Percentiles rank a stretch among this genome's conserved stretches.
These are phyloP conservation scores for Drosophila pseudotakahashii DNA, from an alignment of 2,888 invertebrate genomes.

Conservation along the genomic window DNA sequence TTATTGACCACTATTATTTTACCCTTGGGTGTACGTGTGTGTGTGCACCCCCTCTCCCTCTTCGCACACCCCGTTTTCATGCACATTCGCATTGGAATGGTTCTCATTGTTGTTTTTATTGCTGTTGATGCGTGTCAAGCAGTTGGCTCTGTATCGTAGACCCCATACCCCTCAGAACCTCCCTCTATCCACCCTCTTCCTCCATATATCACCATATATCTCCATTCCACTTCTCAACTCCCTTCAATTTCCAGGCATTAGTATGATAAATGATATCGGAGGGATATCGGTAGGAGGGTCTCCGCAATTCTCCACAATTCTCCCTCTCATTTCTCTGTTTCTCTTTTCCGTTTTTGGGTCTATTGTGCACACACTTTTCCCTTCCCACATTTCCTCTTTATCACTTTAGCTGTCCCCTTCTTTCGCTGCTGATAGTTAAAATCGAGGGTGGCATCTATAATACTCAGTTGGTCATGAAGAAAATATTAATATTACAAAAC, in stretches of 20 bases:
- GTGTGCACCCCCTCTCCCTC: neutral
- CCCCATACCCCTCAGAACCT: slow-evolving; percentile 1
- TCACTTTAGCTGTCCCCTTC: slow-evolving; percentile 20
- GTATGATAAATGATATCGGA: slow-evolving; percentile 59
- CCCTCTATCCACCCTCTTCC: neutral
- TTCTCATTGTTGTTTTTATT: slow-evolving; percentile 31
- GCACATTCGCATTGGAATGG: slow-evolving; percentile 36
- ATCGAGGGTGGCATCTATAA: slow-evolving; percentile 11
- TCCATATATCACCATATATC: neutral
- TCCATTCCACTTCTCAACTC: slow-evolving; percentile 14
- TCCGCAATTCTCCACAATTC: neutral
- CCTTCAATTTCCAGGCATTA: slow-evolving; percentile 60
- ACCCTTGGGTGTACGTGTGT: slow-evolving; percentile 1
- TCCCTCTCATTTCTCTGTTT: slow-evolving; percentile 4
- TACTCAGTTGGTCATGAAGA: neutral
- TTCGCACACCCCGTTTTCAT: neutral
- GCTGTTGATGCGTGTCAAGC: slow-evolving; percentile 54
- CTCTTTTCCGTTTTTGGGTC: neutral
- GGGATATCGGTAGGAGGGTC: slow-evolving; percentile 6
- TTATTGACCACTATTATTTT: slow-evolving; percentile 4
- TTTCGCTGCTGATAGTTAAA: slow-evolving; percentile 20
- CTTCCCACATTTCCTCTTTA: slow-evolving; percentile 6
- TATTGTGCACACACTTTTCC: slow-evolving; percentile 2
- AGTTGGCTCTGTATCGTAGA: slow-evolving; percentile 6
- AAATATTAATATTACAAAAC: neutral